Evolutionary conservation across 1,140 invertebrate species (phyloP).

Genomic region (Diorhabda carinulata): DNA sequence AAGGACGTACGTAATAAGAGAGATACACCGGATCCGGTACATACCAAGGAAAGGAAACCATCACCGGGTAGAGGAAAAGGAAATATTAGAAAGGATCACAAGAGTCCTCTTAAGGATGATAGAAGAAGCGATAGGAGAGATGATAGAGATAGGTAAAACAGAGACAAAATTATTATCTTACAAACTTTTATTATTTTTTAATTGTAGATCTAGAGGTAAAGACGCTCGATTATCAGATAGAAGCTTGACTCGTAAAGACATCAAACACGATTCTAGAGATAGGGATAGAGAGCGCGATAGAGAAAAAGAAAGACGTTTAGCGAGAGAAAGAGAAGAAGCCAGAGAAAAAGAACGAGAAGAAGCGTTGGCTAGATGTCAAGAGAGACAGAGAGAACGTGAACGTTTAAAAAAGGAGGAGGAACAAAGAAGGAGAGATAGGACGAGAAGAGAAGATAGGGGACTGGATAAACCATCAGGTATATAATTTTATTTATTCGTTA

Average conservation of each 20-base stretch:
- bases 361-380: conserved; percentile 54
- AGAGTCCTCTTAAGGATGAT: conserved; percentile 39
- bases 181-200: not conserved
- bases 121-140: conserved; percentile 36
- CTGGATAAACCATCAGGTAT: conserved; percentile 42
- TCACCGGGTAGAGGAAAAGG: conserved; percentile 37
- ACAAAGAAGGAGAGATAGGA: conserved; percentile 40
- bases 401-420: conserved; percentile 51
- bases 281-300: conserved; percentile 48
- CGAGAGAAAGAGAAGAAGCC: conserved; percentile 51
- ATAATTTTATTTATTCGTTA: not conserved
- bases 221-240: conserved; percentile 29
- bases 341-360: conserved; percentile 57
- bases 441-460: conserved; percentile 41
- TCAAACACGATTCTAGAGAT: conserved; percentile 40
- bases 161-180: not conserved
- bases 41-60: conserved; percentile 41
- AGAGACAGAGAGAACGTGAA: conserved; percentile 59
- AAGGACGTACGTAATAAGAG: conserved; percentile 38
- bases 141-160: conserved; percentile 34
- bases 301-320: conserved; percentile 48
- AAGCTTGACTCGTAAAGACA: conserved; percentile 35
- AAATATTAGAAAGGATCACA: conserved; percentile 32
- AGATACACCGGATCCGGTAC: conserved; percentile 43
- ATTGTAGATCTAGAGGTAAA: conserved; percentile 25